Evolutionary conservation across 2,797 vertebrate genomes (phyloP), one percentile per base, ranked within the genome.

Genomic region (Spea hammondii): DNA sequence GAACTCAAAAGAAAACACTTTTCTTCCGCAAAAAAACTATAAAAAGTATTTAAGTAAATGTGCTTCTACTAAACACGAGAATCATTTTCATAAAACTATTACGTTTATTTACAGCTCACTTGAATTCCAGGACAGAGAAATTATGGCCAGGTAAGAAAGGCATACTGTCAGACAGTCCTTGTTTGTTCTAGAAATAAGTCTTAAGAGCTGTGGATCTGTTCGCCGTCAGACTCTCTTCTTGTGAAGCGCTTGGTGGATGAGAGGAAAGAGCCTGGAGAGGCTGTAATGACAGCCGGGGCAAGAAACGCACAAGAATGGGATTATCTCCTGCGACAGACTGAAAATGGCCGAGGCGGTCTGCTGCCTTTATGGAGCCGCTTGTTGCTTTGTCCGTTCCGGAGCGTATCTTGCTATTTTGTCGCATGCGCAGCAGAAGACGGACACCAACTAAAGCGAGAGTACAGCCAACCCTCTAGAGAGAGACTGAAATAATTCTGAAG

Each of bases 171-270:
- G 72, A 72, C 72, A 44, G n/a, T 14, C 57, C 6, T 49, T 57
- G 72, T 70, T 70, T 62, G 57, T 48, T 62, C 14, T 44, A 45
- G 59, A 45, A 74, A 74, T 72, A 80, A 53, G 73, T 75, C 78
- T 75, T 70, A 62, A 62, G 45, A 71, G 70, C 45, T 13, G 67
- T 53, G n/a, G 45, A 60, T 71, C 57, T 8, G 59, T n/a, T 48
- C 53, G 68, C 68, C 72, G 69, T 77, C 74, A 81, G 51, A 48
- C 54, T 65, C 66, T 70, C 67, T 17, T 17, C 17, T 17, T 17
- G 17, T 17, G 17, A 17, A 17, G 17, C 17, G 17, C 17, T 17
- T 17, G 17, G 17, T 1, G 17, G 17, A 17, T 17, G 17, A 17
- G 17, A 17, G 57, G 65, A 68, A 72, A 65, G 60, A 66, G 51